Conservation (phyloP, 2,113 vertebrate genomes). For the Tiliqua scincoides region DNA sequence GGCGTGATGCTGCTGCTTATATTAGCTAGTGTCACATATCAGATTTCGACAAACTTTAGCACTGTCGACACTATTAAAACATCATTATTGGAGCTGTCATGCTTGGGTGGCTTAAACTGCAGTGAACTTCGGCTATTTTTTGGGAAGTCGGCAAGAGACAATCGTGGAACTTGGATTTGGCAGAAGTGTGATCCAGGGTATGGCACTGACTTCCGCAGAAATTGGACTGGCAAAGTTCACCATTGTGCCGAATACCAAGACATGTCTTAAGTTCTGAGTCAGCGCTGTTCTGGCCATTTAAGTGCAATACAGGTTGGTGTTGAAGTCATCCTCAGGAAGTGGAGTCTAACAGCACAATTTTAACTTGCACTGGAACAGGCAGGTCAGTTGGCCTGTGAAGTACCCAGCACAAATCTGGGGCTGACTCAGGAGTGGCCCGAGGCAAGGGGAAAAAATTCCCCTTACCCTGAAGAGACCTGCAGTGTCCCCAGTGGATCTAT, state of each 20-base stretch:
- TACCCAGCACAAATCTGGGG: too few relatives aligned
- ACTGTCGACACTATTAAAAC: slow-evolving; percentile 80
- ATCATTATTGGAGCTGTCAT: slow-evolving; percentile 81
- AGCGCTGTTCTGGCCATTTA: neutral
- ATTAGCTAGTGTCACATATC: slow-evolving; percentile 78
- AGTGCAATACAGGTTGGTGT: neutral
- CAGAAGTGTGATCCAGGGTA: slow-evolving; percentile 48
- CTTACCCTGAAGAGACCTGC: too few relatives aligned
- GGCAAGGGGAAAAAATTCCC: too few relatives aligned
- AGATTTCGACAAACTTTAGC: slow-evolving; percentile 81
- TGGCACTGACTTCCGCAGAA: accelerated
- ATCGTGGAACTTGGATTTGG: slow-evolving; percentile 63
- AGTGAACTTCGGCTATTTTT: slow-evolving; percentile 73
- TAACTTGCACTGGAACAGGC: too few relatives aligned
- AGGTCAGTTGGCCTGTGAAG: too few relatives aligned
- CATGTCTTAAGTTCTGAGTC: neutral
- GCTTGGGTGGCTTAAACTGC: slow-evolving; percentile 75
- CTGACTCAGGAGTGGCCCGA: too few relatives aligned
- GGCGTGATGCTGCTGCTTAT: slow-evolving; percentile 73
- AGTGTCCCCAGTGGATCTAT: too few relatives aligned
- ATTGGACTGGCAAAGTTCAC: neutral
- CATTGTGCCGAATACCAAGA: neutral
- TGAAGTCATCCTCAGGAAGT: neutral
- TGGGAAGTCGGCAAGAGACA: slow-evolving; percentile 75
- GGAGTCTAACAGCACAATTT: too few relatives aligned